Evolutionary conservation across 2,797 vertebrate species (phyloP), one percentile per base, ranked within the genome.

Genomic region (Rachycentron canadum): DNA sequence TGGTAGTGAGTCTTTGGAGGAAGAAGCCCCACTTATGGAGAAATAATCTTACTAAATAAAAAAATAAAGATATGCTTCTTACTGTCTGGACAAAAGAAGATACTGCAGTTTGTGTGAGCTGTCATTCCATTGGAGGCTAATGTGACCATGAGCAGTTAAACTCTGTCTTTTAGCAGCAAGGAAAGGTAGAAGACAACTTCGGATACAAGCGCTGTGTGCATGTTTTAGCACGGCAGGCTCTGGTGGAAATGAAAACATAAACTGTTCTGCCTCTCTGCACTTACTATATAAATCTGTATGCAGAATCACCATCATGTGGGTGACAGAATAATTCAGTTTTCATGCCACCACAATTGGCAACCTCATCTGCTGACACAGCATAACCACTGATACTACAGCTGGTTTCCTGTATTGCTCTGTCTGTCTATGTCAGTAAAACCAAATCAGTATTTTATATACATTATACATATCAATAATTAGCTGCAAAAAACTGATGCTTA

Each of bases 21-120:
- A 47, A 62, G 26, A 7, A 53, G 19, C 45, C 49, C 49, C 49
- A 69, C 76, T 78, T 66, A 60, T 5, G 62, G 53, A 45, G 38
- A 76, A 73, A 73, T 79, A 78, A 87, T 78, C 58, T 28, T 2
- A 14, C 53, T 47, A 11, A 69, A 56, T 52, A 73, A 67, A 71
- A 61, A 74, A 56, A 32, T 41, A 25, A 61, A 69, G 56, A 43
- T 47, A 21, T 45, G 57, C 59, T 55, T 73, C 62, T 76, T 43
- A 16, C 21, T 47, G 69, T 68, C 52, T 70, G 43, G 25, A 75
- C 50, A 26, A 55, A n/a, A 76, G 40, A 58, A 77, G 43, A 67
- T 41, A 25, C 16, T 47, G 25, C 12, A 32, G 13, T 47, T 25
- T 30, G 40, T 45, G 40, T 43, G 21, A 53, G 38, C 3, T 23